Evolutionary conservation across 2,113 vertebrate genomes (phyloP), one percentile per base, ranked within the genome.

Genomic region (Gallinago jamesoni): DNA sequence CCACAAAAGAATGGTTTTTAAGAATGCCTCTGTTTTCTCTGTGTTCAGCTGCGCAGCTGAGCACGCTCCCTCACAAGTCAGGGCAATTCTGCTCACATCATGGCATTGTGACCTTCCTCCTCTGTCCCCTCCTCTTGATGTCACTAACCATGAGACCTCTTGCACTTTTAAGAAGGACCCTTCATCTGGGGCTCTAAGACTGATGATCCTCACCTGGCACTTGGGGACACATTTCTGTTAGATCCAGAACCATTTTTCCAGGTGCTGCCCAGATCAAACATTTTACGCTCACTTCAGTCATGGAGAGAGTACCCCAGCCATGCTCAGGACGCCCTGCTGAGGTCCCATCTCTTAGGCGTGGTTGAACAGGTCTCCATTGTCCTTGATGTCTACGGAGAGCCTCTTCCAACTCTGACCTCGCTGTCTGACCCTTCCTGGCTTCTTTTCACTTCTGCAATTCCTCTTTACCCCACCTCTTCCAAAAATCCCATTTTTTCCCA

Each of bases 31-130:
- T 50, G 70, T 41, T 88, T 72, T 45, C 75, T 56, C 33, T 0
- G 1, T 0, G 0, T 24, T 70, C 8, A 9, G 57, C 78, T 33
- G 63, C 1, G 1, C 2, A 1, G 45, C 76, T 6, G 18, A 35
- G 68, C 9, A 5, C 0, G 0, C 16, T 60, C 14, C 48, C 20
- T 73, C 7, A 1, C 15, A 1, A 24, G 43, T 30, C 48, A 33
- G 31, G 14, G 83, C 45, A 48, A 6, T 10, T 39, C 77, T 66
- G 81, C 66, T 57, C 48, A 10, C 24, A 4, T 20, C 63, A 3
- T 1, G 31, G 31, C 4, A 1, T 8, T n/a, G 21, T 21, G 28
- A 69, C 30, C 60, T 28, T 89, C 37, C 60, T 60, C 77, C 47
- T 43, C 7, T 5, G 55, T 31, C 8, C 31, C 52, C 31, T 76